A percentile compares a stretch with the other conserved stretches of the same genome.
These are phyloP conservation scores for Hirundichthys speculiger DNA, from an alignment of 2,113 vertebrate species.

Conservation along the genomic window DNA sequence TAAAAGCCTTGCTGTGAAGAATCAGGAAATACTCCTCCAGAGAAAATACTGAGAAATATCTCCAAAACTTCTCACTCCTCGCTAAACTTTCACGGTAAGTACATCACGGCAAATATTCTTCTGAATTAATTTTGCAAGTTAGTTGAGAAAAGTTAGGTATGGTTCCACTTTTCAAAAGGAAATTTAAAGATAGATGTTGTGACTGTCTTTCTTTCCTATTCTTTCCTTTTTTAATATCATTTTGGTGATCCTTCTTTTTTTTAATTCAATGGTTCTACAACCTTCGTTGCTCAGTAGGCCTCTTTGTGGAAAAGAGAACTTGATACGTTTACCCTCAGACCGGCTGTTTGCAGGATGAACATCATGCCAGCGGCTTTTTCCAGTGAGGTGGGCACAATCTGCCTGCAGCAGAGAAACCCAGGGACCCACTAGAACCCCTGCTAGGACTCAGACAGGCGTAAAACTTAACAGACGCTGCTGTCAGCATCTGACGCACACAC, in stretches of 20 bases:
- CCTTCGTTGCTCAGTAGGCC: background rate
- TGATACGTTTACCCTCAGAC: background rate
- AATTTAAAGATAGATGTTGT: background rate
- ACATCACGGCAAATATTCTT: slow-evolving; percentile 1
- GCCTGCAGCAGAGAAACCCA: slow-evolving; percentile 3
- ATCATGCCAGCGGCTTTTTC: slow-evolving; percentile 44
- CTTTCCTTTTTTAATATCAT: background rate
- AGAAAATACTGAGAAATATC: slow-evolving; percentile 48
- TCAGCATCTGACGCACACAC: slow-evolving; percentile 55
- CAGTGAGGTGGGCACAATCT: slow-evolving; percentile 42
- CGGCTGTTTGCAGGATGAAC: background rate
- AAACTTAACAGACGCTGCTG: slow-evolving; percentile 42
- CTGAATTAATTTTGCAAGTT: background rate
- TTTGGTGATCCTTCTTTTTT: no score
- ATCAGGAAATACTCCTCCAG: slow-evolving; percentile 66
- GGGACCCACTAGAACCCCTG: slow-evolving; percentile 12
- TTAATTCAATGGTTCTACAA: fast-evolving
- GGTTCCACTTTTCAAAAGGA: slow-evolving; percentile 4
- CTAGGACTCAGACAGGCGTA: slow-evolving; percentile 37
- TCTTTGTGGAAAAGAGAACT: slow-evolving; percentile 1
- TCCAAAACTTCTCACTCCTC: slow-evolving; percentile 34
- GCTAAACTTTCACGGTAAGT: slow-evolving; percentile 60
- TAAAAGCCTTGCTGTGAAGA: slow-evolving; percentile 67
- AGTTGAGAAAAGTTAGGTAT: background rate
- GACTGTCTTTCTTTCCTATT: background rate